These are phyloP conservation scores for Leptogaster cylindrica DNA, from an alignment of 2,888 invertebrate genomes.

Conservation along the genomic window DNA sequence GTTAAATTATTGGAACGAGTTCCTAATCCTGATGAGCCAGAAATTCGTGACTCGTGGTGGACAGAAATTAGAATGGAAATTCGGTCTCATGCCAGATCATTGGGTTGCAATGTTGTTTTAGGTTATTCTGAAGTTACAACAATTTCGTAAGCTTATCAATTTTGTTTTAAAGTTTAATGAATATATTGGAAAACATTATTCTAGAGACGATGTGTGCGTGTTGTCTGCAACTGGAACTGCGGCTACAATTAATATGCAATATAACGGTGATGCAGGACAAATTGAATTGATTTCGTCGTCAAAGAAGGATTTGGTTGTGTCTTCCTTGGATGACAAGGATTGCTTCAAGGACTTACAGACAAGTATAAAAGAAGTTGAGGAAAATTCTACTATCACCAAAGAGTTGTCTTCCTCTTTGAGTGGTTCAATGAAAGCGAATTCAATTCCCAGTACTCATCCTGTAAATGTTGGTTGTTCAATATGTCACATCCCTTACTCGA, in stretches of 20 bases:
- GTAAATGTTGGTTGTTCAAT: slow-evolving; percentile 54
- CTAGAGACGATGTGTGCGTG: slow-evolving; percentile 93
- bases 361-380: not conserved
- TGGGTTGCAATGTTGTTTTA: slow-evolving; percentile 92
- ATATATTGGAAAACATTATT: slow-evolving; percentile 50
- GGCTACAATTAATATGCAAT: slow-evolving; percentile 75
- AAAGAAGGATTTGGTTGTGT: slow-evolving; percentile 60
- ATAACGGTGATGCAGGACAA: slow-evolving; percentile 58
- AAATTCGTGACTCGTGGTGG: slow-evolving; percentile 96
- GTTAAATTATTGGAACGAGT: slow-evolving; percentile 83
- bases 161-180: not conserved
- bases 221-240: slow-evolving; percentile 94
- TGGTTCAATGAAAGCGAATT: slow-evolving; percentile 24
- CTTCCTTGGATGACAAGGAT: slow-evolving; percentile 65
- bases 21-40: slow-evolving; percentile 86
- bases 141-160: slow-evolving; percentile 74
- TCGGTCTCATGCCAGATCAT: slow-evolving; percentile 87
- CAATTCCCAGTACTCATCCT: slow-evolving; percentile 37
- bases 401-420: slow-evolving; percentile 53
- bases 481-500: slow-evolving; percentile 87
- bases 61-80: slow-evolving; percentile 94
- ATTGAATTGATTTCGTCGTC: slow-evolving; percentile 53
- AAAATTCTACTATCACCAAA: slow-evolving; percentile 44
- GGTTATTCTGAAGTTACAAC: slow-evolving; percentile 92
- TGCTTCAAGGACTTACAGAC: slow-evolving; percentile 61